A percentile compares a stretch with the other conserved stretches of the same genome.
phyloP scores from a whole-genome alignment of 92 coral and sea anemone genomes.

The Parazoanthus swiftii region DNA sequence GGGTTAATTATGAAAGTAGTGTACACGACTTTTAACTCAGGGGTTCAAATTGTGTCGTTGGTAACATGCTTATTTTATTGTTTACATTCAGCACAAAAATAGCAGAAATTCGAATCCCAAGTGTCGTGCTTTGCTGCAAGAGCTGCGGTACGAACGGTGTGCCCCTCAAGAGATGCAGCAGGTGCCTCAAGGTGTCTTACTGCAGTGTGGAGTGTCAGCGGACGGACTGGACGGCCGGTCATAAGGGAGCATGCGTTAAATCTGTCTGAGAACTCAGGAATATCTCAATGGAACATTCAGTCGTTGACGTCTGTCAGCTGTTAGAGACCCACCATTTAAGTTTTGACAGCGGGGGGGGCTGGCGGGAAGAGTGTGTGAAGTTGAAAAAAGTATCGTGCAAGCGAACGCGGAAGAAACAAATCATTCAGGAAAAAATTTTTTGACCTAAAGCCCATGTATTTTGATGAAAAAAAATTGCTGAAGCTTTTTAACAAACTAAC shows the following conservation, averaged over 20 bases:
- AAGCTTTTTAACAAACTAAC: no score
- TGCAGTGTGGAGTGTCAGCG: slow-evolving; percentile 12
- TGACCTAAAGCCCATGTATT: no score
- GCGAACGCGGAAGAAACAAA: no score
- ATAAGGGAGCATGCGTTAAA: not conserved
- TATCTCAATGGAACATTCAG: not conserved
- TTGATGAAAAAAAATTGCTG: no score
- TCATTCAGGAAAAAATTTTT: no score
- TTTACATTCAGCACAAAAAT: not conserved
- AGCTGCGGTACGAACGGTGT: slow-evolving; percentile 1
- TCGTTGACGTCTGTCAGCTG: not conserved
- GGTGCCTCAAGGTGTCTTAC: slow-evolving; percentile 5
- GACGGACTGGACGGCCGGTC: slow-evolving; percentile 8
- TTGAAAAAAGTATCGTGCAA: no score
- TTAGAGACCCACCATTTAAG: no score
- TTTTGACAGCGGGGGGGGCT: no score
- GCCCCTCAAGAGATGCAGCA: not conserved
- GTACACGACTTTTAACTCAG: no score
- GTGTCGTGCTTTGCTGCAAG: slow-evolving; percentile 7
- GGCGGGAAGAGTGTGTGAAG: no score
- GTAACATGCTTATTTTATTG: not conserved
- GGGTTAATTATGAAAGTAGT: no score
- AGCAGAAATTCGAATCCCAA: slow-evolving; percentile 17
- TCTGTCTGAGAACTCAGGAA: not conserved
- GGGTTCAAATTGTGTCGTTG: not conserved